Percentiles rank a stretch among this genome's conserved stretches.
Conservation (phyloP, 2,888 invertebrate species). For the Stenolophus ochropezus region DNA sequence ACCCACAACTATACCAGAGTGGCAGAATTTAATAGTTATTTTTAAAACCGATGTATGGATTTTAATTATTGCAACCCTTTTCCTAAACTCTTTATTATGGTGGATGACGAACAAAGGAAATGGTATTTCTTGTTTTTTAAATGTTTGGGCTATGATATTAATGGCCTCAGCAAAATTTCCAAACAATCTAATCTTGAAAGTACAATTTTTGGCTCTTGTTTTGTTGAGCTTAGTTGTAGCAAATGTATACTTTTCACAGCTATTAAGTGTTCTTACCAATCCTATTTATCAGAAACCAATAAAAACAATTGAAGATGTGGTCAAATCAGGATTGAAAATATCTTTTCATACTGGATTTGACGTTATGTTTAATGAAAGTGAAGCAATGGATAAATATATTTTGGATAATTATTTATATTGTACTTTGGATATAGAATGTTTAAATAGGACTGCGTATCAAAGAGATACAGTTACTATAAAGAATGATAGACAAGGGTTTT, state of each 20-base stretch:
- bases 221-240: constrained; percentile 71
- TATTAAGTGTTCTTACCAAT: constrained; percentile 76
- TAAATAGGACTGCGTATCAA: constrained; percentile 61
- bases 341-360: constrained; percentile 67
- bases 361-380: not conserved
- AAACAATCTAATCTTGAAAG: not conserved
- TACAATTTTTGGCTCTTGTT: not conserved
- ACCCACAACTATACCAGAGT: constrained; percentile 73
- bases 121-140: constrained; percentile 50
- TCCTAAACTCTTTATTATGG: constrained; percentile 45
- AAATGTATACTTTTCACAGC: constrained; percentile 76
- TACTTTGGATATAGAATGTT: constrained; percentile 18
- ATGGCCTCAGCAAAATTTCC: constrained; percentile 65
- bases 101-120: constrained; percentile 46
- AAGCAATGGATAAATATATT: not conserved
- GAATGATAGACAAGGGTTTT: constrained; percentile 61
- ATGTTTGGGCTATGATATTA: constrained; percentile 70
- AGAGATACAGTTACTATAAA: constrained; percentile 63
- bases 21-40: constrained; percentile 75
- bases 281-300: constrained; percentile 76
- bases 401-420: not conserved
- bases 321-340: constrained; percentile 73
- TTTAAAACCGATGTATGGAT: constrained; percentile 74
- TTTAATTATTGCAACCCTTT: constrained; percentile 70
- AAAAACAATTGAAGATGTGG: constrained; percentile 74